phyloP scores from a whole-genome alignment of 1,140 invertebrate species.

The Ditylenchus dipsaci region DNA sequence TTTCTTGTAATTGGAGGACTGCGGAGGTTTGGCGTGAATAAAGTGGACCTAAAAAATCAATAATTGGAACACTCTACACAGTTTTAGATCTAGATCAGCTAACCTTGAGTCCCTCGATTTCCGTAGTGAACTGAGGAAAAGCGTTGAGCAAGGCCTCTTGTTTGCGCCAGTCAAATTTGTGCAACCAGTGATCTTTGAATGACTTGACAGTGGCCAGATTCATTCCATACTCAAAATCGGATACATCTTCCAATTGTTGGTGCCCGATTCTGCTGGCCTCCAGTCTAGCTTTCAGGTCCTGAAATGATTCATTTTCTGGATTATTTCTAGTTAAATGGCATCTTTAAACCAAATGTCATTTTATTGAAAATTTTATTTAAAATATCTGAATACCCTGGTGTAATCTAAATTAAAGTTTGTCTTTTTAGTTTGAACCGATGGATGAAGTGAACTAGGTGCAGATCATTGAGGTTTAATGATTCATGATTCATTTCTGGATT shows the following conservation, averaged over 20 bases:
- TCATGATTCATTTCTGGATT: no score
- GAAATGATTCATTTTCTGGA: no score
- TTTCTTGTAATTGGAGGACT: no score
- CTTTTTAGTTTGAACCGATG: no score
- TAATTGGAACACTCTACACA: background rate
- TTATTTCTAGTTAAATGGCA: no score
- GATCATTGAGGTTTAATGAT: no score
- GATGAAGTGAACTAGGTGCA: no score
- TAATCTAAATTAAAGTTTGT: no score
- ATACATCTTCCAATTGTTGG: conserved; percentile 66
- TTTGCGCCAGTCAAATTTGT: conserved; percentile 72
- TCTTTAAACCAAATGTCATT: no score
- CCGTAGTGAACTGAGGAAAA: conserved; percentile 69
- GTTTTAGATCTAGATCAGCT: conserved; percentile 52
- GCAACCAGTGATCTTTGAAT: conserved; percentile 71
- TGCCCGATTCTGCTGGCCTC: conserved; percentile 62
- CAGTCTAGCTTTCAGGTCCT: conserved; percentile 66
- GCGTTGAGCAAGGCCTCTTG: conserved; percentile 69
- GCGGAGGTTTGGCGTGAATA: no score
- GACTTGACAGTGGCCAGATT: conserved; percentile 69
- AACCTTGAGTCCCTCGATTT: conserved; percentile 70
- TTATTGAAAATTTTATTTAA: no score
- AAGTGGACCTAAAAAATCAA: conserved; percentile 43
- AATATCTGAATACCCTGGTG: no score
- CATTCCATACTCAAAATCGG: conserved; percentile 74